phyloP scores from a whole-genome alignment of 2,797 vertebrate species.

The Stomatorhinus walkeri region DNA sequence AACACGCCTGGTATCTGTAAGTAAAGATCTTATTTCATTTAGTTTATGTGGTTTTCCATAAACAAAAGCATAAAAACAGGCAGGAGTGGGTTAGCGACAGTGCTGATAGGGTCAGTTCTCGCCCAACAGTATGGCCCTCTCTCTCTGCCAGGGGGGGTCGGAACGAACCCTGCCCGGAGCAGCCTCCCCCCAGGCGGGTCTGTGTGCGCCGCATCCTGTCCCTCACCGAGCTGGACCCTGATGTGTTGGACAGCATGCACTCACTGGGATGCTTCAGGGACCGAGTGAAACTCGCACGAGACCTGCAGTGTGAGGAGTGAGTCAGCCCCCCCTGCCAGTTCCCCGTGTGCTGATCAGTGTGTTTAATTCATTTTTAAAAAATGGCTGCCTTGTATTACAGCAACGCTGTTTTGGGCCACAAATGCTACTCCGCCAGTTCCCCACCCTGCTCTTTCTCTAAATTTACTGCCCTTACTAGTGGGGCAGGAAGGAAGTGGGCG shows the following conservation, averaged over 20 bases:
- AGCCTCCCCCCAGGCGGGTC: conserved; percentile 76
- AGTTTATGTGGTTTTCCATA: background rate
- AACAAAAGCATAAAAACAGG: background rate
- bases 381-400: background rate
- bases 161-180: conserved; percentile 78
- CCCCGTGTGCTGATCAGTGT: background rate
- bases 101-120: background rate
- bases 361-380: background rate
- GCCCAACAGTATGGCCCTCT: background rate
- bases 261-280: conserved; percentile 88
- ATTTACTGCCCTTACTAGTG: background rate
- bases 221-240: conserved; percentile 82
- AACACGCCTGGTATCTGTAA: conserved; percentile 90
- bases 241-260: conserved; percentile 89
- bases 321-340: conserved; percentile 24
- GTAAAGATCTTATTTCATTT: conserved; percentile 45
- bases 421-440: background rate
- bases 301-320: conserved; percentile 83
- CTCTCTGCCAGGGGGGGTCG: conserved; percentile 64
- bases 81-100: background rate
- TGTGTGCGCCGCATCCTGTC: conserved; percentile 74
- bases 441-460: background rate
- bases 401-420: background rate
- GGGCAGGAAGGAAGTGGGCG: background rate
- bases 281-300: conserved; percentile 76